These are phyloP conservation scores for Pseudomyrmex dendroicus DNA, from an alignment of 1,140 invertebrate species.

Conservation along the genomic window DNA sequence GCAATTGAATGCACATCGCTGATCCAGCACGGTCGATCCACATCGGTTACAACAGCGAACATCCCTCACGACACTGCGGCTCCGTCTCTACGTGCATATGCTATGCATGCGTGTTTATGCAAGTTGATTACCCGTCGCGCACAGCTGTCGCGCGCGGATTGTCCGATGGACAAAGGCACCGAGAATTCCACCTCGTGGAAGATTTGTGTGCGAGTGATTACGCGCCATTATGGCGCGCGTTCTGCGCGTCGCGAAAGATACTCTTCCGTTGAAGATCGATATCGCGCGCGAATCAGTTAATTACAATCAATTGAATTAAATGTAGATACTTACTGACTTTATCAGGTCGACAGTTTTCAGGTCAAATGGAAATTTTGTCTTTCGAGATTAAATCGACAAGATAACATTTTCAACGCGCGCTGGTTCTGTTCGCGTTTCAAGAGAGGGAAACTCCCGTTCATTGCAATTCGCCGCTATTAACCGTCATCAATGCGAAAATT, in stretches of 20 bases:
- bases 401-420: too few species aligned
- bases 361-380: neutral
- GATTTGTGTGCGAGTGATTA: slow-evolving; percentile 48
- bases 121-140: slow-evolving; percentile 55
- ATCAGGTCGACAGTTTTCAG: too few species aligned
- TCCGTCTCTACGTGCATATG: slow-evolving; percentile 24
- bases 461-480: neutral
- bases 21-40: slow-evolving; percentile 45
- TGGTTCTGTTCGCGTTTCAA: neutral
- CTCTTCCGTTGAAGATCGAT: slow-evolving; percentile 33
- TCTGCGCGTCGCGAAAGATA: slow-evolving; percentile 26
- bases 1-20: slow-evolving; percentile 39
- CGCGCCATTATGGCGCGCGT: slow-evolving; percentile 20
- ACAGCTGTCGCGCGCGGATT: slow-evolving; percentile 55
- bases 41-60: slow-evolving; percentile 49
- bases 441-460: neutral
- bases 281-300: neutral
- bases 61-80: slow-evolving; percentile 46
- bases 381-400: neutral
- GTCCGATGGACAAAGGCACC: slow-evolving; percentile 53
- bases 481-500: neutral
- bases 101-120: slow-evolving; percentile 56
- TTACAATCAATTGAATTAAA: too few species aligned
- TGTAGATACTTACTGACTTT: too few species aligned
- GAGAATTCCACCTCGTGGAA: slow-evolving; percentile 44